A percentile compares a stretch with the other conserved stretches of the same genome.
These are phyloP conservation scores for Zapus hudsonius DNA, from an alignment of 2,113 vertebrate species.

Conservation along the genomic window DNA sequence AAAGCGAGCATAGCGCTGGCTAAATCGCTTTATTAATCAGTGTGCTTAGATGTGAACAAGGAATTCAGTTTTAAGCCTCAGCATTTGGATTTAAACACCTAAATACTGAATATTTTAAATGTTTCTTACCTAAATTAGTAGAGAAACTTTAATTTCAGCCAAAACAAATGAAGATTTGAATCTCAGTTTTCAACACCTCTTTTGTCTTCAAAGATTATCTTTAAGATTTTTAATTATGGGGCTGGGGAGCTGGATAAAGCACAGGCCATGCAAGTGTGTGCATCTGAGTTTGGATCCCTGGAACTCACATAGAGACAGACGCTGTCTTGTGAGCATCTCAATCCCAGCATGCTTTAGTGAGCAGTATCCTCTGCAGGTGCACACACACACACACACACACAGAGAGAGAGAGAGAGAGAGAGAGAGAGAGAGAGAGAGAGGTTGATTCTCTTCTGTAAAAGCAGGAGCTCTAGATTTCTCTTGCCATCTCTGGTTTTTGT, in stretches of 20 bases:
- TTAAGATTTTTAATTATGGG: not conserved
- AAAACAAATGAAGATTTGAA: not conserved
- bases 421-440: no score
- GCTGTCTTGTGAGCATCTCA: no score
- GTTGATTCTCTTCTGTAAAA: no score
- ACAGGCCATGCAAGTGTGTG: no score
- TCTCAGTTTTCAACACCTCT: not conserved
- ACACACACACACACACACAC: no score
- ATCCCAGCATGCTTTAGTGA: no score
- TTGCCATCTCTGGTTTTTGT: not conserved
- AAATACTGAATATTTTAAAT: not conserved
- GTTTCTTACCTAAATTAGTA: not conserved
- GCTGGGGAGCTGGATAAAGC: no score
- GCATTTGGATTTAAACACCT: not conserved
- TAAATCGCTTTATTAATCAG: not conserved
- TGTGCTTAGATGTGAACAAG: not conserved
- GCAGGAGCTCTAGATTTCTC: not conserved
- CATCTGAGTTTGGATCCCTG: no score
- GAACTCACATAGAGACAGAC: no score
- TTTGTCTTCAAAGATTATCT: constrained; percentile 14
- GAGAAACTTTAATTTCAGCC: not conserved
- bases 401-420: no score
- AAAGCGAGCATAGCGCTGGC: not conserved
- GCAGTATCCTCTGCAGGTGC: no score
- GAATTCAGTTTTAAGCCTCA: not conserved